These are phyloP conservation scores for Daubentonia madagascariensis DNA, from an alignment of 2,113 vertebrate genomes.

Conservation along the genomic window DNA sequence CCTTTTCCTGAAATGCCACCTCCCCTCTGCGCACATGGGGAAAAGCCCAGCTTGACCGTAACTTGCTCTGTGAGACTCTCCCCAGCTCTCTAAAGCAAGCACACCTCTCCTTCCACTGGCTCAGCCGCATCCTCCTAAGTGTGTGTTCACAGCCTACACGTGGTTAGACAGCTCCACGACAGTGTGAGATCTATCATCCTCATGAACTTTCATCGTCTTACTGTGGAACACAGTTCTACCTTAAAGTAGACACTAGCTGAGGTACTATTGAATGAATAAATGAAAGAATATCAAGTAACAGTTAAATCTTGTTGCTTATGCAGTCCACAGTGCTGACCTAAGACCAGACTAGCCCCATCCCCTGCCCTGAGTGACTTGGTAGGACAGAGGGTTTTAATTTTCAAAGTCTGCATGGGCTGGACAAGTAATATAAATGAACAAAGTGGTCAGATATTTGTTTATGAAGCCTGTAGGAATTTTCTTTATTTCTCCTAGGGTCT, in stretches of 20 bases:
- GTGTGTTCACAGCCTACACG: neutral
- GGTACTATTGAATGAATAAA: neutral
- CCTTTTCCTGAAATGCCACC: neutral
- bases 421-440: neutral
- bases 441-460: neutral
- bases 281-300: neutral
- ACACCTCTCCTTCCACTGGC: fast-evolving
- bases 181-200: fast-evolving
- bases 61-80: neutral
- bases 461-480: neutral
- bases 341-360: neutral
- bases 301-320: neutral
- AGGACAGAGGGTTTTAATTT: neutral
- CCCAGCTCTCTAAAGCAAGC: neutral
- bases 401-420: neutral
- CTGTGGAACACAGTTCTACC: neutral
- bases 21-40: neutral
- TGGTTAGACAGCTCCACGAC: fast-evolving
- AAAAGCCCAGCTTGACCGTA: neutral
- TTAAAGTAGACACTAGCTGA: neutral
- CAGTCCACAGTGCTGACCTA: neutral
- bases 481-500: neutral
- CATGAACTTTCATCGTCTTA: neutral
- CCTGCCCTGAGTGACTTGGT: fast-evolving
- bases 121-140: neutral